Base-by-base conservation (phyloP, 2,888 invertebrate species). In the Arrhopalites spinosus region DNA sequence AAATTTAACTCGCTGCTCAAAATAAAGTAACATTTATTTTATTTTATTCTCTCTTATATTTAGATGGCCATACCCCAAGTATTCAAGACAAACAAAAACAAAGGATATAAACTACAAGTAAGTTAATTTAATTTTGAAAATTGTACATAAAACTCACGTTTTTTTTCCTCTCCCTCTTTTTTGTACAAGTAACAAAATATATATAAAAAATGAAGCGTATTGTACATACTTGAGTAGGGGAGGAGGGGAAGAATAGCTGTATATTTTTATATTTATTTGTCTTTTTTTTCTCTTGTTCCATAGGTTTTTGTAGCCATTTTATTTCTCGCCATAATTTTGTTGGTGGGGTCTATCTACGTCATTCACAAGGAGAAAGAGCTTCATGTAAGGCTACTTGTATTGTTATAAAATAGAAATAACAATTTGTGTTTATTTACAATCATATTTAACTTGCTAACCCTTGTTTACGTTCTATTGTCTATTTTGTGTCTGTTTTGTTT, bases 291-390 rank as follows among this genome's bases (percentile, higher is more conserved):
- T 36, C 36, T 36, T 11, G 3, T 7, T 36, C 11, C 36, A 3
- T 36, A 36, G 36, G 36, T 36, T 36, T 94, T 94, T 85, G 94
- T 94, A 0, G 89, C 90, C 0, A 89, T 94, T 68, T 88, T 95
- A 84, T 94, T 94, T 84, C 88, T 94, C 1, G 90, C 92, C 27
- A 90, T 95, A 36, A 90, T 92, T 0, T 92, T 94, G 85, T 89
- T 94, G 85, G 91, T 95, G 25, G 91, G 92, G 0, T 92, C 94
- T 84, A 93, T 94, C 0, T 93, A 95, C 84, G 90, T 93, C 0
- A 89, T 93, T 77, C 94, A 94, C 85, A 91, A 93, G 78, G 92
- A 92, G 83, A 91, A 94, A 85, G 90, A 94, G 0, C 86, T 92
- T 30, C 92, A 86, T 84, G 86, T 86, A 83, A 80, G 78, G n/a